phyloP scores from a whole-genome alignment of 2,888 invertebrate species.

The Cosmia pyralina region DNA sequence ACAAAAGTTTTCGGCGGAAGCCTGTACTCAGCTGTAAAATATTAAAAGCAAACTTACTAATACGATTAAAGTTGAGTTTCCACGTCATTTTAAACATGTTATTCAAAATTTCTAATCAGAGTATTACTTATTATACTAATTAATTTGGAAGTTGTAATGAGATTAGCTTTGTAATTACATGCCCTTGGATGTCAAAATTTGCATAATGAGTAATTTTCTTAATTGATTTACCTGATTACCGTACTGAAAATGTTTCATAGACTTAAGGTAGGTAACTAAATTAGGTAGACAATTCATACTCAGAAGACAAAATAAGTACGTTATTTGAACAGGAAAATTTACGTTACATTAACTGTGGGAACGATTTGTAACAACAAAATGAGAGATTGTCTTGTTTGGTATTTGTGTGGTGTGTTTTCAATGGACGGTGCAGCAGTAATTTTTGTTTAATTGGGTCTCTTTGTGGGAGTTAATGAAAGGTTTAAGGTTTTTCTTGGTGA shows the following conservation, averaged over 20 bases:
- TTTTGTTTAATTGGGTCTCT: conserved; percentile 50
- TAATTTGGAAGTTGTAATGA: conserved; percentile 1
- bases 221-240: conserved; percentile 4
- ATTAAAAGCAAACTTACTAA: no score
- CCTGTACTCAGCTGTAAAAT: no score
- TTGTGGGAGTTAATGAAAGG: background rate
- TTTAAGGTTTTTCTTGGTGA: no score
- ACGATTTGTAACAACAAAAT: conserved; percentile 76
- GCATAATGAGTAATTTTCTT: conserved; percentile 7
- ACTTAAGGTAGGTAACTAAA: background rate
- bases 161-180: background rate
- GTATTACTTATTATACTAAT: background rate
- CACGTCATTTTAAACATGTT: background rate
- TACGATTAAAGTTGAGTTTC: background rate
- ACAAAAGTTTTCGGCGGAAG: no score
- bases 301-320: no score
- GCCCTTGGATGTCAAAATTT: conserved; percentile 8
- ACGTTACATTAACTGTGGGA: conserved; percentile 43
- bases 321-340: background rate
- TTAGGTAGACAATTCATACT: background rate
- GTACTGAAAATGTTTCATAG: background rate
- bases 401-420: conserved; percentile 68
- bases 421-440: conserved; percentile 51
- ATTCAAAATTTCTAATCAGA: background rate
- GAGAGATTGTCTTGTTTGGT: conserved; percentile 67